Base-by-base conservation (phyloP, 2,113 vertebrate genomes). In the Coregonus clupeaformis region DNA sequence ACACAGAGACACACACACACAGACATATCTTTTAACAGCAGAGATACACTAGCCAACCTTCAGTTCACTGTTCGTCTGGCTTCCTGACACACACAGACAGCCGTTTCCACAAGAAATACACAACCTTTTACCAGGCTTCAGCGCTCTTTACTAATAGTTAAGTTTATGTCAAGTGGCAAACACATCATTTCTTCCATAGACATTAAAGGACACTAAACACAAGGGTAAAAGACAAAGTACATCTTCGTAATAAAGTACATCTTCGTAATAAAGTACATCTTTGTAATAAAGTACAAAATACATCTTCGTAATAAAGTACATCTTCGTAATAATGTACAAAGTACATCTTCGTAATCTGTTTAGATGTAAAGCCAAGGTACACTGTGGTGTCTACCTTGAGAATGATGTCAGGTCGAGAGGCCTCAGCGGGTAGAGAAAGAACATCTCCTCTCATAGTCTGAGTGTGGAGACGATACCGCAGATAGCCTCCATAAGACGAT, bases 361-460 rank as follows among this genome's bases (percentile, higher is more conserved):
- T 16, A 18, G 14, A 49, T 49, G 47, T 49, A 0, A 49, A 12
- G 12, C 47, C 45, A 47, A 18, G 36, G 36, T 42, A 42, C 49
- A 52, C 49, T 52, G 60, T 20, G 25, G 2, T 12, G 6, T 52
- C 20, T 77, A 97, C 95, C 97, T 98, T 96, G 55, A 99, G 90
- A 72, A 98, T 94, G 47, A 98, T 91, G 0, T 98, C 98, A 0
- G 97, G 95, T 3, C 95, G 90, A 68, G 92, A 91, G 67, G 92
- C 87, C 78, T 98, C 97, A 0, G 89, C 84, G 0, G 95, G 95
- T 69, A 97, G 86, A 80, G 94, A 92, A 76, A 92, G 74, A 32
- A 94, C 87, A 0, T 99, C 98, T 0, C 98, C 98, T n/a, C 98
- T 94, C 80, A 93, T 94, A 0, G 92, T 91, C 90, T 98, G 92